A percentile compares a stretch with the other conserved stretches of the same genome.
phyloP scores from a whole-genome alignment of 2,797 vertebrate genomes.

The Coracias cyanogaster region DNA sequence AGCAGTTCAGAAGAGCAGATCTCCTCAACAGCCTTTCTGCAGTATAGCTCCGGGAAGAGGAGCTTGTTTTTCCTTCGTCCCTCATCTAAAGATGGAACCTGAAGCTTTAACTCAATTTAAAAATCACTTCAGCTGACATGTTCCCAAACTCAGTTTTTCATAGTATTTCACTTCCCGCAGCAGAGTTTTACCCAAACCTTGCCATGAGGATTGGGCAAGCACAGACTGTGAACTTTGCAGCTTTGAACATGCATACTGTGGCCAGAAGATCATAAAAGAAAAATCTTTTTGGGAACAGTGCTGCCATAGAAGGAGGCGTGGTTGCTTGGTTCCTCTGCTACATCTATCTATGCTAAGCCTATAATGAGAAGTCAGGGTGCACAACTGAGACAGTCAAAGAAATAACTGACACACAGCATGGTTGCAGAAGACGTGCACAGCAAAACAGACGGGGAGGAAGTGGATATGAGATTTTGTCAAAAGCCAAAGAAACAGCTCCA shows the following conservation, averaged over 20 bases:
- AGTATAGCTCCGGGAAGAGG: neutral
- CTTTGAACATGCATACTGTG: neutral
- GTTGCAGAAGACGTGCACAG: neutral
- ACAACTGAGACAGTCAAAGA: neutral
- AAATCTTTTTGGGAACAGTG: neutral
- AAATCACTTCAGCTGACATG: neutral
- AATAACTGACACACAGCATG: neutral
- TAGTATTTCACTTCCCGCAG: neutral
- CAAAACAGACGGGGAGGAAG: neutral
- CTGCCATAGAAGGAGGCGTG: neutral
- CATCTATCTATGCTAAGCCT: neutral
- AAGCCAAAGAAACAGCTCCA: neutral
- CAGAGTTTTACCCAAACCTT: neutral
- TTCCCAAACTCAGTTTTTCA: neutral
- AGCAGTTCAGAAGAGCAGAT: neutral
- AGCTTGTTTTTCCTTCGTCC: neutral
- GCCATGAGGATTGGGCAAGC: neutral
- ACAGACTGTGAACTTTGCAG: neutral
- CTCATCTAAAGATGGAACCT: neutral
- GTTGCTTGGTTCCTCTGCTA: neutral
- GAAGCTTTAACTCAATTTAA: neutral
- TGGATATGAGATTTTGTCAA: neutral
- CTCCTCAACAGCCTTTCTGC: neutral
- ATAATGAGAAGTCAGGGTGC: neutral
- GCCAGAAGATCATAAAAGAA: neutral